Evolutionary conservation across 2,888 invertebrate species (phyloP), one percentile per base, ranked within the genome.

Genomic region (Acronicta aceris): DNA sequence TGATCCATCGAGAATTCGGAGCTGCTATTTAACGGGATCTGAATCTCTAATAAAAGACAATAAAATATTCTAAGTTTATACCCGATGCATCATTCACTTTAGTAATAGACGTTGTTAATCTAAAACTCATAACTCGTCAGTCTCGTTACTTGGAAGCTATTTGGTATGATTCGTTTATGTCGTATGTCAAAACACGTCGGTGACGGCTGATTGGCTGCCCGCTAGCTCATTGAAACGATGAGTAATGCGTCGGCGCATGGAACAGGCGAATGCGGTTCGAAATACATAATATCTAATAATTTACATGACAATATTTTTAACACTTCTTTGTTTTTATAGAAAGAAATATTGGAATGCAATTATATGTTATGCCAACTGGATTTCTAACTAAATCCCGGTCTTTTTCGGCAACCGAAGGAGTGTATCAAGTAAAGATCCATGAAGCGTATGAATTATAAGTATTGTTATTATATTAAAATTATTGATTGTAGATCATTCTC

Each of bases 161-260:
- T 64, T 64, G 49, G 42, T 71, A 60, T 60, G 58, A 59, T 71
- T 78, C 64, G 40, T 48, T 66, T 53, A 65, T 48, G 63, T 50
- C 50, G 49, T 36, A 63, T 70, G 67, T 72, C 69, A 71, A 63
- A 65, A 55, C 50, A 63, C 56, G 53, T 47, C 65, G 25, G 53
- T 55, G 56, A 41, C 25, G 48, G 45, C 30, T 54, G 48, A 61
- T 62, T 60, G 61, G 46, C 42, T 42, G 43, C 46, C 62, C 65
- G 33, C 42, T 15, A 9, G 41, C 65, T 74, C 67, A 77, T 62
- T 77, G 65, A 62, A 63, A 43, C 54, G 50, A 71, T 71, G 69
- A 74, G 51, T 65, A 59, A 65, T 56, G 42, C 16, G 15, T 9
- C 5, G 57, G 51, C 38, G 41, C 56, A 64, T 49, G 15, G 2